Evolutionary conservation across 2,888 invertebrate species (phyloP).

Genomic region (Sminthurinus aureus): DNA sequence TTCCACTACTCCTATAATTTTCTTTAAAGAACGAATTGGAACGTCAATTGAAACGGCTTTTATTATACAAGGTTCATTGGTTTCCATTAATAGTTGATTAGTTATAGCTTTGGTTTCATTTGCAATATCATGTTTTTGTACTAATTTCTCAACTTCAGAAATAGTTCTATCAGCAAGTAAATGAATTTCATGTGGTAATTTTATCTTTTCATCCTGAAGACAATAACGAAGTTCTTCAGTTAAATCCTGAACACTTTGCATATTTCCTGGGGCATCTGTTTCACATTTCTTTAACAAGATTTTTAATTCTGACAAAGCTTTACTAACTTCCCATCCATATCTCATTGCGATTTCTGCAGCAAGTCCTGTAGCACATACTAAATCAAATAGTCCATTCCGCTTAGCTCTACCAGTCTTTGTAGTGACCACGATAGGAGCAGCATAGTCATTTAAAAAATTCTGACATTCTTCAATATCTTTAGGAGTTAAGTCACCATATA

Average conservation of each 20-base stretch:
- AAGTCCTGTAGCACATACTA: constrained; percentile 52
- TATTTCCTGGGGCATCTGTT: constrained; percentile 4
- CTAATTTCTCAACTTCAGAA: constrained; percentile 47
- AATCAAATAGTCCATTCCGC: constrained; percentile 46
- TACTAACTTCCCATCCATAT: constrained; percentile 35
- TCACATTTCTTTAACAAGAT: constrained; percentile 36
- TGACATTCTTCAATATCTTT: constrained; percentile 48
- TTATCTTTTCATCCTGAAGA: constrained; percentile 38
- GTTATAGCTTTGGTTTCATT: constrained; percentile 47
- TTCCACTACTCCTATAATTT: constrained; percentile 68
- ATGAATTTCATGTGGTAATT: constrained; percentile 52
- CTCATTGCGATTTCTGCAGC: constrained; percentile 45
- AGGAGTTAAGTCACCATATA: constrained; percentile 47
- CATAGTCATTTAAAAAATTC: constrained; percentile 46
- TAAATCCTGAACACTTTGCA: constrained; percentile 39
- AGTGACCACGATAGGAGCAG: constrained; percentile 50
- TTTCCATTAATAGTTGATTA: constrained; percentile 42
- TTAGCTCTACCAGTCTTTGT: constrained; percentile 45
- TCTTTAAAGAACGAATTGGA: constrained; percentile 66
- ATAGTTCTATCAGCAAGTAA: constrained; percentile 47
- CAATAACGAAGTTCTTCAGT: constrained; percentile 45
- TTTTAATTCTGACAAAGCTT: constrained; percentile 28
- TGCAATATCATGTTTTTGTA: constrained; percentile 48
- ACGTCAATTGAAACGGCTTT: constrained; percentile 50
- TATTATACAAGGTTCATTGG: constrained; percentile 43